Conservation (phyloP, 92 coral and sea anemone genomes). For the Heliopora coerulea region DNA sequence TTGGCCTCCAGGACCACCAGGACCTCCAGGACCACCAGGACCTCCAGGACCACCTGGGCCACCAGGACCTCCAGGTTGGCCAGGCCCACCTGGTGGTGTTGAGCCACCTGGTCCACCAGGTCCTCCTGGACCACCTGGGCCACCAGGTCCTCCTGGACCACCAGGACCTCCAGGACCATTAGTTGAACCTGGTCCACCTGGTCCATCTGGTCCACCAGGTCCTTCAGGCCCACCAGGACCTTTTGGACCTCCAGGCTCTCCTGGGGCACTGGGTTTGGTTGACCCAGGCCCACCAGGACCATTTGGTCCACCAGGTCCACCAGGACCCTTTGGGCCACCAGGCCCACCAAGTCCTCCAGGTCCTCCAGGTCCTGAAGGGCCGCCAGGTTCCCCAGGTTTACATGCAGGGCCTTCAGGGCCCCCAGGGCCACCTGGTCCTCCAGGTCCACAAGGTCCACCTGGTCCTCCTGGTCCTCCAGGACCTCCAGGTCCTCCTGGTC, state of each 20-base stretch:
- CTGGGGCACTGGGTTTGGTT: neutral
- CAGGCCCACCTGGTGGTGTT: conserved; percentile 77
- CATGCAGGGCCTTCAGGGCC: conserved; percentile 69
- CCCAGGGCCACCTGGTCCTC: conserved; percentile 57
- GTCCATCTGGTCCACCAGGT: conserved; percentile 7
- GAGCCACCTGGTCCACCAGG: conserved; percentile 85
- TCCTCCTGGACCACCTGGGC: conserved; percentile 59
- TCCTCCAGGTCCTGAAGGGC: conserved; percentile 81
- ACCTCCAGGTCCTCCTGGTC: conserved; percentile 52
- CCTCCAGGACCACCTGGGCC: conserved; percentile 58
- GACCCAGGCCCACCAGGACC: conserved; percentile 4
- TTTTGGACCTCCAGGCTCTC: neutral
- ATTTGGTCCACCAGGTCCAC: conserved; percentile 26
- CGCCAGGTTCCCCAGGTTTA: conserved; percentile 69
- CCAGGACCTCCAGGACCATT: conserved; percentile 71
- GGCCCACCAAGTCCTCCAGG: conserved; percentile 94
- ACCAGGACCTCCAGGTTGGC: conserved; percentile 83
- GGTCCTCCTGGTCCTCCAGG: conserved; percentile 80
- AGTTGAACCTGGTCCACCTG: conserved; percentile 50
- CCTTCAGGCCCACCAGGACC: neutral
- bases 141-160: conserved; percentile 55
- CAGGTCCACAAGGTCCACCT: conserved; percentile 60
- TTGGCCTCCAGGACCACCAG: conserved; percentile 62
- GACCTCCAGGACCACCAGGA: conserved; percentile 33
- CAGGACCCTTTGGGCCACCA: conserved; percentile 61